Base-by-base conservation (phyloP, 2,797 vertebrate genomes). In the Falco novaeseelandiae region DNA sequence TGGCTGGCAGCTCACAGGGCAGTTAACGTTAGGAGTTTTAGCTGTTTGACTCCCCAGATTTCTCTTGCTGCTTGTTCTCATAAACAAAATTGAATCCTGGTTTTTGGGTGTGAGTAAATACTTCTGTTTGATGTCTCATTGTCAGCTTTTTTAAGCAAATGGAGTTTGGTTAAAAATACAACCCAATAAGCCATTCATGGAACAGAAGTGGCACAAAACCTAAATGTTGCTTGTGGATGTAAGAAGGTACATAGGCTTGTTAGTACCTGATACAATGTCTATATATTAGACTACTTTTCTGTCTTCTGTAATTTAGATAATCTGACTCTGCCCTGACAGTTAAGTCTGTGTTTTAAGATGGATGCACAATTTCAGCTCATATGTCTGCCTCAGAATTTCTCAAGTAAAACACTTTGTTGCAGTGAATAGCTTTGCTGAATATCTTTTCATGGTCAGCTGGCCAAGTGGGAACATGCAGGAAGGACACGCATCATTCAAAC, bases 401-500 rank as follows among this genome's bases (percentile, higher is more conserved):
- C 69, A 73, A 81, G 79, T 71, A 74, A 67, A 87, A n/a, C 52
- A 32, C 83, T 61, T 73, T 18, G 34, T 83, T 90, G 76, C 51
- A 52, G 67, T 30, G 59, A 80, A 61, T 77, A 62, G 51, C 63
- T 79, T 82, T 69, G 59, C 59, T 19, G 73, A 61, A 49, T 57
- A 23, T 79, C 42, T 86, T 86, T 83, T 71, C 70, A 93, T 0
- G 2, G 87, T 93, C 92, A 95, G 25, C 91, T 94, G 89, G 62
- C 65, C 94, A 65, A 89, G 65, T 89, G 78, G 87, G 89, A 87
- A 34, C 66, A 46, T 29, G 66, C 54, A 92, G 77, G 73, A 94
- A 93, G 90, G 85, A 62, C 82, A 66, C 82, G 63, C 55, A 86
- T 85, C 69, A 62, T 83, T 93, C 63, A 92, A 38, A 49, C 48